A percentile compares a stretch with the other conserved stretches of the same genome.
These are phyloP conservation scores for Falco cherrug DNA, from an alignment of 2,797 vertebrate species.

Conservation along the genomic window DNA sequence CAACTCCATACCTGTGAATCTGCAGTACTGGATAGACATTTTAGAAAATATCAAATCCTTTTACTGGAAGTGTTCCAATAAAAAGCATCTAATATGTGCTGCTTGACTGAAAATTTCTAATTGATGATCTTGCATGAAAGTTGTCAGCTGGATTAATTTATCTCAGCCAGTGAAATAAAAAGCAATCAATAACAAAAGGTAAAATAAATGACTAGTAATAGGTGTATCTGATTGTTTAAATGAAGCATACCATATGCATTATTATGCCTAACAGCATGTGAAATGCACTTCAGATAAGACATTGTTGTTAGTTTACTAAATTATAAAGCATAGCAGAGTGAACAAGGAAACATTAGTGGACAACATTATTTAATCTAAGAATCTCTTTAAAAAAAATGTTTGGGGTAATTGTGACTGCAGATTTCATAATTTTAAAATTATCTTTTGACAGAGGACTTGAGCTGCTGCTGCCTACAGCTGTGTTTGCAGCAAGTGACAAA, in stretches of 20 bases:
- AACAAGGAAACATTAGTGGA: conserved; percentile 2
- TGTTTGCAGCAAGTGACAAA: neutral
- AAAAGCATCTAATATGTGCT: neutral
- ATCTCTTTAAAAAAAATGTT: neutral
- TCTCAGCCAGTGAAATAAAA: conserved; percentile 56
- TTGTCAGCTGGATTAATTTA: conserved; percentile 51
- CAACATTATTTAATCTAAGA: neutral
- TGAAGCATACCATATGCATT: conserved; percentile 78
- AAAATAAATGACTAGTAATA: conserved; percentile 79
- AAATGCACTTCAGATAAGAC: conserved; percentile 71
- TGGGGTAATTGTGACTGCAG: neutral
- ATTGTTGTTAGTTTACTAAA: conserved; percentile 70
- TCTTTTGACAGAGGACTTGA: neutral
- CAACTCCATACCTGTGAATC: neutral
- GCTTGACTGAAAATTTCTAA: conserved; percentile 1
- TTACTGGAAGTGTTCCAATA: neutral
- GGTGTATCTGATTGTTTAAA: conserved; percentile 77
- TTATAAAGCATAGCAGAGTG: conserved; percentile 25
- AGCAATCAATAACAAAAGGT: conserved; percentile 77
- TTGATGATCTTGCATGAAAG: conserved; percentile 3
- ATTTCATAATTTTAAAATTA: neutral
- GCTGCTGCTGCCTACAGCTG: neutral
- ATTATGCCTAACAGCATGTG: conserved; percentile 78
- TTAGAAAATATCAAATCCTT: neutral
- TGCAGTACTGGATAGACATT: neutral